Percentiles rank a stretch among this genome's conserved stretches.
Conservation (phyloP, 1,140 invertebrate species). For the Bombus impatiens region DNA sequence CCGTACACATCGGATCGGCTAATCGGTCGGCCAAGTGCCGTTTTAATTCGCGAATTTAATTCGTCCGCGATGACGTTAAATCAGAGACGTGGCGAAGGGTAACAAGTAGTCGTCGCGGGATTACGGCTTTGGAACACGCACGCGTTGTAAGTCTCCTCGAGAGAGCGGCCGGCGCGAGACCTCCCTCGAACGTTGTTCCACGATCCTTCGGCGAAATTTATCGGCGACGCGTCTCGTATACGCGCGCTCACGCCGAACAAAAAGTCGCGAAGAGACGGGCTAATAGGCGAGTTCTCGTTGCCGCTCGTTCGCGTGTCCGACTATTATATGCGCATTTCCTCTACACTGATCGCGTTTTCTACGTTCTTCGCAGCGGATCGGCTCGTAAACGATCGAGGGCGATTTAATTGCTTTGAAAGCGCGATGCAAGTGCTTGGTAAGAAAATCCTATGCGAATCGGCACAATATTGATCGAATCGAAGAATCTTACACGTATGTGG, state of each 20-base stretch:
- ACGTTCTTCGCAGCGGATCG: not conserved
- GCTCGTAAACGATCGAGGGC: not conserved
- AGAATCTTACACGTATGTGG: not conserved
- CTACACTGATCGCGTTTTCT: not conserved
- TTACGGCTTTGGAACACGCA: constrained; percentile 80
- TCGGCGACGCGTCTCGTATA: not conserved
- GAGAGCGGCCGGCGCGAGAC: constrained; percentile 27
- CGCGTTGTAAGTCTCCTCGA: constrained; percentile 72
- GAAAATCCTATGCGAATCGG: not conserved
- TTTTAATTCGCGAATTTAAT: constrained; percentile 72
- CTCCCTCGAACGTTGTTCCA: constrained; percentile 69
- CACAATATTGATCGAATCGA: not conserved
- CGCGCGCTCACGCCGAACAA: not conserved
- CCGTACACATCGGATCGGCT: constrained; percentile 21
- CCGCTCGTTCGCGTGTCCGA: not conserved
- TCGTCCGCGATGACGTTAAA: constrained; percentile 78
- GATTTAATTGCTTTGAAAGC: not conserved
- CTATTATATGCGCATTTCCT: not conserved
- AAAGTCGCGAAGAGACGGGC: not conserved
- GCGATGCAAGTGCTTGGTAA: not conserved
- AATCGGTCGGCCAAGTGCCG: constrained; percentile 42
- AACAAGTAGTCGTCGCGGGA: constrained; percentile 78
- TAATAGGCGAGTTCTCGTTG: not conserved
- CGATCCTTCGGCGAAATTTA: constrained; percentile 58
- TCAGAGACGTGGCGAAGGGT: constrained; percentile 78